Conservation (phyloP, 2,888 invertebrate species). For the Gymnosoma rotundatum region DNA sequence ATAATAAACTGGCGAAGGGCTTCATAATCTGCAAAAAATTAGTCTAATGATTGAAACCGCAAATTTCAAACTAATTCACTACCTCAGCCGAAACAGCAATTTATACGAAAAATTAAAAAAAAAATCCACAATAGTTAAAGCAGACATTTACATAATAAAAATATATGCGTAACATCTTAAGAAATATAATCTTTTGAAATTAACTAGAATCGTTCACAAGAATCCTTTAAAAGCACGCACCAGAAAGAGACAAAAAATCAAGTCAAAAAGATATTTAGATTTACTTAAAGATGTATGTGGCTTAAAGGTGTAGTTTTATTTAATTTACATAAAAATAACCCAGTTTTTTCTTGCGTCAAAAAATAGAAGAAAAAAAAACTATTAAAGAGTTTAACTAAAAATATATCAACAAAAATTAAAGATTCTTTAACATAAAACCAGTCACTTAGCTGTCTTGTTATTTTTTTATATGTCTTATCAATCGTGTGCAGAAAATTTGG, state of each 20-base stretch:
- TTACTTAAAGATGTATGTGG: background rate
- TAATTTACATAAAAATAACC: constrained; percentile 55
- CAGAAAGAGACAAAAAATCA: constrained; percentile 27
- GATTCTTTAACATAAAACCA: constrained; percentile 32
- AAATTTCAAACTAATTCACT: constrained; percentile 44
- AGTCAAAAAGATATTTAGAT: constrained; percentile 3
- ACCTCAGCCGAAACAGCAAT: constrained; percentile 28
- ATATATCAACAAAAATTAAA: background rate
- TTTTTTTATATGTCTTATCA: background rate
- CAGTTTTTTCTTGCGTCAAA: background rate
- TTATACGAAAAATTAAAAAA: constrained; percentile 50
- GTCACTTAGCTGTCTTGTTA: constrained; percentile 17
- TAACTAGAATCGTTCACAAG: constrained; percentile 13
- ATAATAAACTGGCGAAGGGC: constrained; percentile 75
- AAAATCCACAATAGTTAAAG: background rate
- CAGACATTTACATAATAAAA: constrained; percentile 19
- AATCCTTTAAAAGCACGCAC: background rate
- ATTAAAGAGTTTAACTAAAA: background rate
- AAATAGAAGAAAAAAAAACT: background rate
- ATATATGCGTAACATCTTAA: background rate
- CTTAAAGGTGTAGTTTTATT: background rate
- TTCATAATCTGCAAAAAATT: constrained; percentile 73
- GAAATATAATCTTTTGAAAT: constrained; percentile 5
- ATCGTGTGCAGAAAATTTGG: background rate
- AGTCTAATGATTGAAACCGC: constrained; percentile 42